Percentiles rank a stretch among this genome's conserved stretches.
Conservation (phyloP, 2,797 vertebrate species). For the Prunella strophiata region DNA sequence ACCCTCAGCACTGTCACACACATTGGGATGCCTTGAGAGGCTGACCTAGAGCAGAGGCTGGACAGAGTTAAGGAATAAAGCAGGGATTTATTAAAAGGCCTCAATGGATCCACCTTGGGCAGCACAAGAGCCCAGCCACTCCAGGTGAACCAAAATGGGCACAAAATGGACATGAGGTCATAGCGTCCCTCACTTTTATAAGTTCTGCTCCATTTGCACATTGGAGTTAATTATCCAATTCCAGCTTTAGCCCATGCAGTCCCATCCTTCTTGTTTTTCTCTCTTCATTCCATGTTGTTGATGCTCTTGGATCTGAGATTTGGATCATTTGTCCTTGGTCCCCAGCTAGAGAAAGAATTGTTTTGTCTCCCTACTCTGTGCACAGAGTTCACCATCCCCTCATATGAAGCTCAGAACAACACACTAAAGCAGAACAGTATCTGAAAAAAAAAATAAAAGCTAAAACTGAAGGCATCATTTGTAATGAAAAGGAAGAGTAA, state of each 20-base stretch:
- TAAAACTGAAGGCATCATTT: not conserved
- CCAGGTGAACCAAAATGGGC: not conserved
- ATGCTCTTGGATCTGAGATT: not conserved
- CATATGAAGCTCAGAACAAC: not conserved
- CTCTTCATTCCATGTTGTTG: not conserved
- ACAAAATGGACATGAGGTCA: rapidly evolving
- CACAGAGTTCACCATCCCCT: not conserved
- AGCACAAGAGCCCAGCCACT: not conserved
- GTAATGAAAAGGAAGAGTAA: not conserved
- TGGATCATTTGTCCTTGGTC: not conserved
- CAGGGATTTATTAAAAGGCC: not conserved
- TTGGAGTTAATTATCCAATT: not conserved
- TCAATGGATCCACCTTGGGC: not conserved
- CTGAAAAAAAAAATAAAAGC: not conserved
- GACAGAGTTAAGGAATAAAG: not conserved
- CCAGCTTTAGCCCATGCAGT: not conserved
- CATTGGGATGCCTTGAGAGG: not conserved
- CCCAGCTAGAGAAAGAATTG: not conserved
- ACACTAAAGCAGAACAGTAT: not conserved
- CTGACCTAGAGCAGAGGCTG: not conserved
- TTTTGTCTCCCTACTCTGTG: not conserved
- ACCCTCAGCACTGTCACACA: not conserved
- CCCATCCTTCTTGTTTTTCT: not conserved
- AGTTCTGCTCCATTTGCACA: not conserved
- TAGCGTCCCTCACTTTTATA: rapidly evolving